These are phyloP conservation scores for Clarias platycephalus DNA, from an alignment of 2,797 vertebrate species.

Conservation along the genomic window DNA sequence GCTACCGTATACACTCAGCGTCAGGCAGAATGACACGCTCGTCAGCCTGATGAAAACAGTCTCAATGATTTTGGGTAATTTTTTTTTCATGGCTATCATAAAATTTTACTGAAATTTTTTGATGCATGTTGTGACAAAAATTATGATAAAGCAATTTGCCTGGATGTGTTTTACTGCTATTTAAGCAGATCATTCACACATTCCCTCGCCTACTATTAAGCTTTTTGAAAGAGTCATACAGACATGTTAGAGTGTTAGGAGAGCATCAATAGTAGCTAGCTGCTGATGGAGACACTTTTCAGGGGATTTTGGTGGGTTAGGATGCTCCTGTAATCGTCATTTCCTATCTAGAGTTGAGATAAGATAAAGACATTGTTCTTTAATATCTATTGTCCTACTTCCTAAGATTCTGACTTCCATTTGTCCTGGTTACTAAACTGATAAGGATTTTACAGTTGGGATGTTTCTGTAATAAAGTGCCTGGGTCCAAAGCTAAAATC, in stretches of 20 bases:
- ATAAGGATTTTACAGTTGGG: conserved; percentile 6
- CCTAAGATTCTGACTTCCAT: not conserved
- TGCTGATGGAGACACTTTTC: not conserved
- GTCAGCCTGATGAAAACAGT: conserved; percentile 91
- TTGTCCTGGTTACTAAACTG: conserved; percentile 4
- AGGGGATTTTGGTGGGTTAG: not conserved
- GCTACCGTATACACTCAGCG: conserved; percentile 75
- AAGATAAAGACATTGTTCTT: conserved; percentile 28
- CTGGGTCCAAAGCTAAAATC: not conserved
- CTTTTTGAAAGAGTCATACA: too few species aligned
- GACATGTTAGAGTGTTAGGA: not conserved
- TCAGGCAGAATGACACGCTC: conserved; percentile 77
- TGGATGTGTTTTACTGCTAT: not conserved
- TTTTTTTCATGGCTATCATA: not conserved
- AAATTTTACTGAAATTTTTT: not conserved
- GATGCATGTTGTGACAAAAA: not conserved
- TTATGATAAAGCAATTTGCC: not conserved
- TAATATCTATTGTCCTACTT: conserved; percentile 13
- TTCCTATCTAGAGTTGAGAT: conserved; percentile 13
- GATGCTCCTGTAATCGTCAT: conserved; percentile 9
- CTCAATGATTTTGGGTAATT: conserved; percentile 87
- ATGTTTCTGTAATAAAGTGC: not conserved
- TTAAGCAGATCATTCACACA: not conserved
- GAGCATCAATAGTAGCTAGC: not conserved
- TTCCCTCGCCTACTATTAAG: too few species aligned